Evolutionary conservation across 2,888 invertebrate species (phyloP), one percentile per base, ranked within the genome.

Genomic region (Synanthedon andrenaeformis): DNA sequence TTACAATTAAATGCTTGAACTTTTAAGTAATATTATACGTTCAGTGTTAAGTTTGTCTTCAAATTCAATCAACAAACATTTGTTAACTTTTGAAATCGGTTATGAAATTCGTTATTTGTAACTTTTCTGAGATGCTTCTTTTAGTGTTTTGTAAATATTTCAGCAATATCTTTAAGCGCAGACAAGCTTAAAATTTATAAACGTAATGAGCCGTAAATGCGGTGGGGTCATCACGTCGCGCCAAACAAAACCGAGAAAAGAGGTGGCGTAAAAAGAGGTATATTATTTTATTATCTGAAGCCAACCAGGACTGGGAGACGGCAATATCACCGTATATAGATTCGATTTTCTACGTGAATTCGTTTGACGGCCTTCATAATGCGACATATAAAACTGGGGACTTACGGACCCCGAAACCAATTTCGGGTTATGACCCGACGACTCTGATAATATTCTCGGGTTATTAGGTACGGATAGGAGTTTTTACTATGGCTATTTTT

Each of bases 281-380:
- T 84, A 87, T 86, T 84, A 87, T 87, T 87, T 86, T 87, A 87
- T 86, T 87, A 87, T 87, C 86, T 79, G 66, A 64, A 80, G 71
- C 71, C 82, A 83, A 77, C 79, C 84, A 83, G 78, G 74, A 72
- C 77, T 70, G 71, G 72, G 72, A 76, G 82, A 73, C 80, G 76
- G 78, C 81, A 82, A 83, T 83, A 86, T 82, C 82, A 76, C 82
- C 86, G 86, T 87, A 88, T 88, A 88, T 87, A 88, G 88, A 88
- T 88, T 88, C 88, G 88, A 88, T 88, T 88, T 88, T 88, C 88
- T 88, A 88, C 86, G 87, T 88, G 88, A 88, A 88, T 88, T 88
- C 88, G 85, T 88, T 88, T 88, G 88, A 88, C 88, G 88, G 87
- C 87, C 86, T 85, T 86, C 88, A 87, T 87, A 87, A 87, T 87